These are phyloP conservation scores for Pseudomyrmex sp. DNA, from an alignment of 1,140 invertebrate genomes.

Conservation along the genomic window DNA sequence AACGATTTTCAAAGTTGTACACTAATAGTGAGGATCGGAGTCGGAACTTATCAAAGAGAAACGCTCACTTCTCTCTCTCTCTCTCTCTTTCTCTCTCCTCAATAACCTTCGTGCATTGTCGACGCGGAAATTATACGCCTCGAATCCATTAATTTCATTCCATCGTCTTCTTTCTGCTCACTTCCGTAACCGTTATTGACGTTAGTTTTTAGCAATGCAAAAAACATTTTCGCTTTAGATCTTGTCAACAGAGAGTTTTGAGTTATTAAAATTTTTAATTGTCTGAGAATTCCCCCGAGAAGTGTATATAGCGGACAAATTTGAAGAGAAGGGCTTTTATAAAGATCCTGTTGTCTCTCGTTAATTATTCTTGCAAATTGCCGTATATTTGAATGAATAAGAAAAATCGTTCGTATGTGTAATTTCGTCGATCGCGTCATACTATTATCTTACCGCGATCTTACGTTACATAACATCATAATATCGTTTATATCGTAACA, in stretches of 20 bases:
- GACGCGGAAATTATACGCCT: slow-evolving; percentile 61
- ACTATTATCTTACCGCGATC: slow-evolving; percentile 13
- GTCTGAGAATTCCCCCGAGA: neutral
- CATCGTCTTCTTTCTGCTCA: slow-evolving; percentile 20
- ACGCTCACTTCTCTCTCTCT: neutral
- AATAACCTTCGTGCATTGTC: slow-evolving; percentile 56
- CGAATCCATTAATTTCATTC: slow-evolving; percentile 62
- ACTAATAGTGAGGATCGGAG: neutral
- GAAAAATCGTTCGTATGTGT: neutral
- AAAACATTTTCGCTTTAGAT: neutral
- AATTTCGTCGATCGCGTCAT: neutral
- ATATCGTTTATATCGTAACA: slow-evolving; percentile 9
- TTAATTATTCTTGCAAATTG: neutral
- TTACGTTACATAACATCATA: slow-evolving; percentile 1
- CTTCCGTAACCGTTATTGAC: slow-evolving; percentile 57
- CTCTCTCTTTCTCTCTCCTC: neutral
- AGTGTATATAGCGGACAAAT: neutral
- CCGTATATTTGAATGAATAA: neutral
- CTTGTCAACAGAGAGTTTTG: neutral
- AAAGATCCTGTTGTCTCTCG: neutral
- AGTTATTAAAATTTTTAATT: slow-evolving; percentile 20
- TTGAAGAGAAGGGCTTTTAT: neutral
- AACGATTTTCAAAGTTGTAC: neutral
- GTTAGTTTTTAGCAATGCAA: slow-evolving; percentile 15
- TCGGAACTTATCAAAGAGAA: slow-evolving; percentile 2